phyloP scores from a whole-genome alignment of 35 echinoderm and acorn worm genomes.

The Apostichopus californicus region DNA sequence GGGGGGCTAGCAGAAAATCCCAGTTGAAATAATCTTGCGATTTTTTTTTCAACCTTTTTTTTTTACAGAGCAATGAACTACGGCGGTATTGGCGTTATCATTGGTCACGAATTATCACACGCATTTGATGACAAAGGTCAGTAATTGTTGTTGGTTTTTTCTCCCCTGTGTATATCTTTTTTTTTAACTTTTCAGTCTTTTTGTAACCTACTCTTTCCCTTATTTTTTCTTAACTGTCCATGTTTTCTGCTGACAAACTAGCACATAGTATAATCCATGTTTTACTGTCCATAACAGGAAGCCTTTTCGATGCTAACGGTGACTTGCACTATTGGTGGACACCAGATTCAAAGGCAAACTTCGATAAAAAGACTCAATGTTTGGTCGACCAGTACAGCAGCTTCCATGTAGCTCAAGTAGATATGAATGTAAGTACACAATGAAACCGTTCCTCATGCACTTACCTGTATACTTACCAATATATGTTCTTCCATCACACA shows the following conservation, averaged over 20 bases:
- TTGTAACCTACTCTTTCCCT: background rate
- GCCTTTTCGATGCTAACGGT: constrained; percentile 71
- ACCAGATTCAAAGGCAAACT: constrained; percentile 42
- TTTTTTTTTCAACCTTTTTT: background rate
- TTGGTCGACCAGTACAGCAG: constrained; percentile 75
- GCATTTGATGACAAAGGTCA: constrained; percentile 91
- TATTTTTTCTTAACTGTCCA: background rate
- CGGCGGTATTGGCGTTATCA: constrained; percentile 93
- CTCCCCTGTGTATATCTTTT: background rate
- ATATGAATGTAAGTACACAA: constrained; percentile 62
- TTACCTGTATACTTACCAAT: no score
- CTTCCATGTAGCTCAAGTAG: constrained; percentile 66
- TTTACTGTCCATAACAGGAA: constrained; percentile 53
- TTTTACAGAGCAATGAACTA: constrained; percentile 91
- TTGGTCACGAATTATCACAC: constrained; percentile 94
- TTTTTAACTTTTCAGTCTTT: background rate
- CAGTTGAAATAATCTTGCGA: no score
- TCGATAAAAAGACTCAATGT: constrained; percentile 58
- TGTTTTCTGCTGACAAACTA: no score
- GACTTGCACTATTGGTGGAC: constrained; percentile 69
- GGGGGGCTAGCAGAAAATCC: background rate
- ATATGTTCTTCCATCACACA: no score
- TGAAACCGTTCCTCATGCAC: background rate
- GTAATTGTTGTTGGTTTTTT: background rate
- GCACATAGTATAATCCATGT: background rate